phyloP scores from a whole-genome alignment of 1,140 invertebrate genomes.

The Diuraphis noxia region DNA sequence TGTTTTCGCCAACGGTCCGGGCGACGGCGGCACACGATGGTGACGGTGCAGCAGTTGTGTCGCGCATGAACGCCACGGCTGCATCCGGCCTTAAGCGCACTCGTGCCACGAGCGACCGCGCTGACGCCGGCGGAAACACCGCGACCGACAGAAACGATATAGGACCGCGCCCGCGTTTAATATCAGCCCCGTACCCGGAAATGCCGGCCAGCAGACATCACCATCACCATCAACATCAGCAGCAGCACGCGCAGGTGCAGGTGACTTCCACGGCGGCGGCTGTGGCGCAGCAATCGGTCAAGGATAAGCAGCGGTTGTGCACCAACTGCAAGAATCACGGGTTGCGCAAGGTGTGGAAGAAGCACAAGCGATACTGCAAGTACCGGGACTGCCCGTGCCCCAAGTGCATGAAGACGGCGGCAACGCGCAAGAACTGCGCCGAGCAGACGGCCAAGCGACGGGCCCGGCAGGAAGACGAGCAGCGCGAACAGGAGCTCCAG shows the following conservation, averaged over 20 bases:
- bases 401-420: conserved; percentile 46
- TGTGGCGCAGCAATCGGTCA: background rate
- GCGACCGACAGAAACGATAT: background rate
- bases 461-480: conserved; percentile 39
- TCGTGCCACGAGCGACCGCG: background rate
- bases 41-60: background rate
- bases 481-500: conserved; percentile 46
- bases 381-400: conserved; percentile 36
- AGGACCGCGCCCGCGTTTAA: background rate
- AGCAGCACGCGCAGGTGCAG: conserved; percentile 2
- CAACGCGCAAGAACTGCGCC: conserved; percentile 48
- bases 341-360: conserved; percentile 42
- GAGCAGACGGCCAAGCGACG: conserved; percentile 42
- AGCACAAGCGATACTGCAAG: conserved; percentile 49
- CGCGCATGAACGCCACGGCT: background rate
- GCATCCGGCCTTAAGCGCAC: background rate
- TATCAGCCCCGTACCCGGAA: background rate
- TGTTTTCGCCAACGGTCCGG: background rate
- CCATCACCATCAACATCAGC: background rate
- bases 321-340: conserved; percentile 45
- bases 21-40: background rate
- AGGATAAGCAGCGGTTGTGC: conserved; percentile 38
- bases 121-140: too few species aligned
- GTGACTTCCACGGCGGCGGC: too few species aligned
- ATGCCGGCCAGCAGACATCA: conserved; percentile 9